Base-by-base conservation (phyloP, 2,113 vertebrate species). In the Solenodon paradoxus region DNA sequence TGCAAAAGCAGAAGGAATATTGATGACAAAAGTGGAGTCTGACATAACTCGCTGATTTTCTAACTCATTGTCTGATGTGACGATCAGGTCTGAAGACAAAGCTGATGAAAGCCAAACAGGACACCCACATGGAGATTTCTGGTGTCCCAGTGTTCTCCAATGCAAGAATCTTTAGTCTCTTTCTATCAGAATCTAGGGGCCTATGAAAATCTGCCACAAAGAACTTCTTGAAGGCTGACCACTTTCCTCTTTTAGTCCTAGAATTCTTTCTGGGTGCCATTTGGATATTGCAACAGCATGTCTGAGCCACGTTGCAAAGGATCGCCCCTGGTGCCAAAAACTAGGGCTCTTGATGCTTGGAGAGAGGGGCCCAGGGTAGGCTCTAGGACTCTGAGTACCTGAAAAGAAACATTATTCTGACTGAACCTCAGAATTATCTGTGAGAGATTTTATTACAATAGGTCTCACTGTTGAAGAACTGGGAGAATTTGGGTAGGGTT, bases 341-440 rank as follows among this genome's bases (percentile, higher is more conserved):
- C 32, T 55, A 61, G 28, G 20, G 28, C 17, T 75, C 30, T 71
- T 68, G 26, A 15, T 26, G 1, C 20, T 24, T 3, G 42, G 32
- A 55, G 20, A 57, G 1, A 10, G 26, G 5, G 4, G 30, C 1
- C 20, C 20, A 10, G 5, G 8, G 9, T 7, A 2, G 28, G 45
- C 26, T 42, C 53, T 26, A 8, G 38, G 32, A 94, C 20, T 32
- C 66, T 12, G 3, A 16, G 30, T 72, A 55, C 51, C 32, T 78
- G 17, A 85, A 71, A 85, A 1, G 51, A 32, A 64, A 51, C 9
- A 1, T 7, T 20, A 57, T 61, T 83, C 40, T 64, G 15, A 74
- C 20, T 19, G 26, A 16, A 19, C 32, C 13, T 35, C 28, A 11
- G 38, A 83, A 71, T 87, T 28, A 9, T 17, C 47, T 61, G 16